Evolutionary conservation across 1,140 invertebrate species (phyloP).

Genomic region (Pogonus chalceus): DNA sequence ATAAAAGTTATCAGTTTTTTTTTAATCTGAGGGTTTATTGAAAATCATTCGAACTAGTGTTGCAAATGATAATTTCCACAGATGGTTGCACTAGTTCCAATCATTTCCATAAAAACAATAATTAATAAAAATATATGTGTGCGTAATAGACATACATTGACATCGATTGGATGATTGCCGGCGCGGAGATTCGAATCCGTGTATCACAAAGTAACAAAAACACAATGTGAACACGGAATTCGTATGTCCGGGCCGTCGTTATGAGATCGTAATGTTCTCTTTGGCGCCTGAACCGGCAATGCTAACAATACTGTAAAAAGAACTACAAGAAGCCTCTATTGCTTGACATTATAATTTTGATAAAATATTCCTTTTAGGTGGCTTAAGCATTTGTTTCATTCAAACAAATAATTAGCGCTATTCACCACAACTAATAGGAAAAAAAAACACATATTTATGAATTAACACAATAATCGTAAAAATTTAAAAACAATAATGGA

Average conservation of each 20-base stretch:
- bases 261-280: constrained; percentile 7
- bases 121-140: not conserved
- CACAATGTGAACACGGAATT: not conserved
- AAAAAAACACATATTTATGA: too few species aligned
- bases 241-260: not conserved
- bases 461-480: not conserved
- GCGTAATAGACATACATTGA: constrained; percentile 7
- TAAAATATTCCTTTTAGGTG: not conserved
- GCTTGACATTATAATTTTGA: not conserved
- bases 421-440: not conserved
- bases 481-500: not conserved
- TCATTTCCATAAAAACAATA: constrained; percentile 1
- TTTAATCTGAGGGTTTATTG: not conserved
- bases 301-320: constrained; percentile 2
- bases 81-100: not conserved
- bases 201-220: too few species aligned
- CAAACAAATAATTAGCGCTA: not conserved
- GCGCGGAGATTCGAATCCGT: not conserved
- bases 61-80: not conserved
- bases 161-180: not conserved
- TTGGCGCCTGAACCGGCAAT: not conserved
- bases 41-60: not conserved
- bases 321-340: not conserved
- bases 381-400: not conserved
- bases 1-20: constrained; percentile 2